phyloP scores from a whole-genome alignment of 2,797 vertebrate genomes.

The Pempheris klunzingeri region DNA sequence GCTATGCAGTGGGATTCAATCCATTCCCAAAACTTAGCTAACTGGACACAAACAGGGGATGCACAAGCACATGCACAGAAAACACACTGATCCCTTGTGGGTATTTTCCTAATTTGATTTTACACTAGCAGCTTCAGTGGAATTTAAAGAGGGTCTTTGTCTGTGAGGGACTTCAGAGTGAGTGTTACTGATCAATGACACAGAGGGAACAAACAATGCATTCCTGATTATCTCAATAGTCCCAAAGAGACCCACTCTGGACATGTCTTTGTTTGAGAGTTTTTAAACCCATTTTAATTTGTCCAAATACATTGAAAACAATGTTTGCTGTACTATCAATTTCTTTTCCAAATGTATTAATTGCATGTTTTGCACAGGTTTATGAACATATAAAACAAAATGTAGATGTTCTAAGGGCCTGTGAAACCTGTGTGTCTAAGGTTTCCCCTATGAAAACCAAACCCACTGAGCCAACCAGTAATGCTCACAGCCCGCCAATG shows the following conservation, averaged over 20 bases:
- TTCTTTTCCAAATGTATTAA: too few relatives aligned
- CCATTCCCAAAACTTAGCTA: constrained; percentile 1
- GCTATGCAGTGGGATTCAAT: background rate
- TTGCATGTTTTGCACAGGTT: too few relatives aligned
- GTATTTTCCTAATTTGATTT: constrained; percentile 65
- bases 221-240: background rate
- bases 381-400: too few relatives aligned
- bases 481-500: too few relatives aligned
- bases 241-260: background rate
- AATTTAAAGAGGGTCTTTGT: constrained; percentile 23
- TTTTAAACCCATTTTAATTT: background rate
- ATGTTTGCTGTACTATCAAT: background rate
- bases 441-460: too few relatives aligned
- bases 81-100: constrained; percentile 19
- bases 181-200: constrained; percentile 39
- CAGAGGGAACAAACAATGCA: constrained; percentile 25
- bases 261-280: background rate
- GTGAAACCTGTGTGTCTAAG: too few relatives aligned
- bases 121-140: constrained; percentile 35
- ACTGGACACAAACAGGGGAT: background rate
- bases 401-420: too few relatives aligned
- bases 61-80: constrained; percentile 6
- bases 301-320: background rate
- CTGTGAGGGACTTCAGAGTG: constrained; percentile 28
- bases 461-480: too few relatives aligned